A percentile compares a stretch with the other conserved stretches of the same genome.
Conservation (phyloP, 2,113 vertebrate genomes). For the Dasyornis broadbenti region DNA sequence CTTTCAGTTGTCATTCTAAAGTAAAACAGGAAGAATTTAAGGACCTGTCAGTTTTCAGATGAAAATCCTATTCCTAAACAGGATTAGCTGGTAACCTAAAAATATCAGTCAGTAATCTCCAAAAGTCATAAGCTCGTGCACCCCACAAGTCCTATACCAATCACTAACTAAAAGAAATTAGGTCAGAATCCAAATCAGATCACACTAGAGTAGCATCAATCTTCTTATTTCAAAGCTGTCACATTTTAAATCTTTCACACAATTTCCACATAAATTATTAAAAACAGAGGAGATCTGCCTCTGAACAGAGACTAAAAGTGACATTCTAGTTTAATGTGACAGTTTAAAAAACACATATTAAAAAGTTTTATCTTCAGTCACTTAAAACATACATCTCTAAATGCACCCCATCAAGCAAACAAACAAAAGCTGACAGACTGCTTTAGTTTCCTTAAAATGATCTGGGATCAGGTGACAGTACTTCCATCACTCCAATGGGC, state of each 20-base stretch:
- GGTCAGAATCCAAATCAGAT: constrained; percentile 44
- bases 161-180: constrained; percentile 21
- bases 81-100: constrained; percentile 34
- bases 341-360: background rate
- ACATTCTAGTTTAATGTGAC: background rate
- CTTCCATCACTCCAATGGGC: background rate
- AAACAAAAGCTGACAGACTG: background rate
- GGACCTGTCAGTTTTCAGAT: background rate
- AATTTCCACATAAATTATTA: background rate
- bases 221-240: constrained; percentile 9
- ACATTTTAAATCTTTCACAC: constrained; percentile 17
- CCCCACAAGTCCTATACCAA: constrained; percentile 6
- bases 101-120: constrained; percentile 26
- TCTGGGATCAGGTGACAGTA: background rate
- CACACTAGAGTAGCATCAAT: constrained; percentile 4
- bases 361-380: background rate
- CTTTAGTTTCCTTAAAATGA: background rate
- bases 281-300: background rate
- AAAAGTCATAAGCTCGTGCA: constrained; percentile 9
- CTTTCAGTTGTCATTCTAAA: background rate
- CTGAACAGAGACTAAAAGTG: background rate
- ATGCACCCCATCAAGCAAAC: background rate
- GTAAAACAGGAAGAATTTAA: background rate
- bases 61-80: constrained; percentile 24
- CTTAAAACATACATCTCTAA: background rate